These are phyloP conservation scores for Bolinopsis microptera DNA, from an alignment of 37 sponge, comb jelly and placozoan species.

Conservation along the genomic window DNA sequence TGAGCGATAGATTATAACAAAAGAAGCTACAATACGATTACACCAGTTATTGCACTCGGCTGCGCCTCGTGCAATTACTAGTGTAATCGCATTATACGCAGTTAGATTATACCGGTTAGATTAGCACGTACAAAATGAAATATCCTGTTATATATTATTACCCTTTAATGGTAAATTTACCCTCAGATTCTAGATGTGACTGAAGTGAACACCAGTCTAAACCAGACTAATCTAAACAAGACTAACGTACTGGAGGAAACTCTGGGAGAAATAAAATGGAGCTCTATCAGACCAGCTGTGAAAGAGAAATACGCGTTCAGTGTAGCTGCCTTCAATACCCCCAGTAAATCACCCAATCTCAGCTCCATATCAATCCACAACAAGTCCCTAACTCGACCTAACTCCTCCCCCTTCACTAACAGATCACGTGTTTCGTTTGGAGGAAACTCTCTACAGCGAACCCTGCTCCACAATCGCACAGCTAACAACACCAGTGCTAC, in stretches of 20 bases:
- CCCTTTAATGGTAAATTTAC: too few species aligned
- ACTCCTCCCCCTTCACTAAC: constrained; percentile 56
- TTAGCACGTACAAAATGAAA: too few species aligned
- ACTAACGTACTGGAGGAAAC: constrained; percentile 50
- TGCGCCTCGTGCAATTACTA: too few species aligned
- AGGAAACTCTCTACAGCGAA: constrained; percentile 33
- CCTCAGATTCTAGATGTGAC: constrained; percentile 9
- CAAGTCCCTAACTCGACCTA: background rate
- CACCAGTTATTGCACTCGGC: too few species aligned
- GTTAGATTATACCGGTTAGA: too few species aligned
- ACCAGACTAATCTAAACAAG: background rate
- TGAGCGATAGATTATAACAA: too few species aligned
- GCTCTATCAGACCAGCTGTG: constrained; percentile 58
- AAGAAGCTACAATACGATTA: too few species aligned
- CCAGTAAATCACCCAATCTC: constrained; percentile 30
- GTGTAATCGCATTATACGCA: too few species aligned
- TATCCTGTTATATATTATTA: too few species aligned
- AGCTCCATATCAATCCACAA: background rate
- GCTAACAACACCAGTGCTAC: background rate
- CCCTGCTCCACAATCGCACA: constrained; percentile 26
- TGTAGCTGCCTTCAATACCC: constrained; percentile 62
- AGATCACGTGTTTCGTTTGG: constrained; percentile 36
- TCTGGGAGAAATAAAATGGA: constrained; percentile 60
- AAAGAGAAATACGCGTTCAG: constrained; percentile 64
- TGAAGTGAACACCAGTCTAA: background rate